Base-by-base conservation (phyloP, 1,140 invertebrate species). In the Laodelphax striatellus region DNA sequence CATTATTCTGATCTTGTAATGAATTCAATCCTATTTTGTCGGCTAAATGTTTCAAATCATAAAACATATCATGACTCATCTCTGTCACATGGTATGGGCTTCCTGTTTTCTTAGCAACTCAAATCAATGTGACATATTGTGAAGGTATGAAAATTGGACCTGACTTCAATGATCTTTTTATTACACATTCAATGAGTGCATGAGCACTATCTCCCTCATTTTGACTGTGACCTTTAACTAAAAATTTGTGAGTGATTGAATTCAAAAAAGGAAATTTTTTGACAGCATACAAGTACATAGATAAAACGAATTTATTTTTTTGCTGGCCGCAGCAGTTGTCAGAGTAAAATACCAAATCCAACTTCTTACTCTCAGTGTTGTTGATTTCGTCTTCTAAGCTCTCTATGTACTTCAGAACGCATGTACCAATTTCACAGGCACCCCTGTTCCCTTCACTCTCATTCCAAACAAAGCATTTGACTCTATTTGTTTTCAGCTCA, bases 381-480 rank as follows among this genome's bases (percentile, higher is more conserved):
- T 21, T 41, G 28, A 31, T 31, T 31, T 31, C 28, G 28, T 31
- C 28, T 31, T 31, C 28, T 34, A 58, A 55, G 13, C 46, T 41
- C 28, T 56, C 16, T 11, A 70, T 68, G 66, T 63, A 70, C 62
- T 69, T 52, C 10, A 62, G 66, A 56, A 77, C 31, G 56, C 71
- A 73, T 4, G 68, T 66, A n/a, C 70, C 70, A 62, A 77, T 77
- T 67, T 75, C 72, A 54, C 70, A 73, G 14, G 72, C 68, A 5
- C 70, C 73, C 53, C 73, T 67, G 41, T 71, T 70, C n/a, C 64
- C 76, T 53, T 72, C 63, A 2, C 64, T 65, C 65, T 79, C 76
- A 65, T 73, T 66, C 74, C 76, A 78, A 24, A 75, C 65, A 62
- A 70, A 75, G 57, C 74, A 75, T 53, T 62, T 58, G 6, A 65